Evolutionary conservation across 2,113 vertebrate genomes (phyloP).

Genomic region (Crypturellus undulatus): DNA sequence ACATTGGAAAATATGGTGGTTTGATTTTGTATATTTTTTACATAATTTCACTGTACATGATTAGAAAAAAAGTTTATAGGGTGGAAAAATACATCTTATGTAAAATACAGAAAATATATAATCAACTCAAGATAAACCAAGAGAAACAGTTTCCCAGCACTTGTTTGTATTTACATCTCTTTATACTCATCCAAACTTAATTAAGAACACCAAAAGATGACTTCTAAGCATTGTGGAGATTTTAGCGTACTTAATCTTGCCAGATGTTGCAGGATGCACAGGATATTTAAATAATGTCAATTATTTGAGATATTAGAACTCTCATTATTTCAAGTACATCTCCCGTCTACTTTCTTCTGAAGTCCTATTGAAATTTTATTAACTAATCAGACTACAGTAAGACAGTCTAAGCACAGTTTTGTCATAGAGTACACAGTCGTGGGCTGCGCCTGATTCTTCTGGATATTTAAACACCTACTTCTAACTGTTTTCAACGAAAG

Average conservation of each 20-base stretch:
- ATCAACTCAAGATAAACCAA: background rate
- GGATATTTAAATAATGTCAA: background rate
- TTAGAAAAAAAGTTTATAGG: background rate
- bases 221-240: accelerated
- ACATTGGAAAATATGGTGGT: background rate
- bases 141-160: background rate
- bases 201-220: background rate
- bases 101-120: background rate
- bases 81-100: background rate
- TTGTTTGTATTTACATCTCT: background rate
- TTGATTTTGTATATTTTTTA: background rate
- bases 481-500: background rate
- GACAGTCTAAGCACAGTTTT: background rate
- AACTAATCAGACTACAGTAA: background rate
- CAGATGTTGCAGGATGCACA: background rate
- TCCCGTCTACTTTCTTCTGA: background rate
- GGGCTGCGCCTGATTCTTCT: background rate
- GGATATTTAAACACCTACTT: background rate
- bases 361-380: background rate
- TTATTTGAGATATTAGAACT: background rate
- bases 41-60: background rate
- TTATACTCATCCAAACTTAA: background rate
- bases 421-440: background rate
- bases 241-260: background rate
- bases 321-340: background rate